phyloP scores from a whole-genome alignment of 2,797 vertebrate genomes.

The Bovichtus variegatus region DNA sequence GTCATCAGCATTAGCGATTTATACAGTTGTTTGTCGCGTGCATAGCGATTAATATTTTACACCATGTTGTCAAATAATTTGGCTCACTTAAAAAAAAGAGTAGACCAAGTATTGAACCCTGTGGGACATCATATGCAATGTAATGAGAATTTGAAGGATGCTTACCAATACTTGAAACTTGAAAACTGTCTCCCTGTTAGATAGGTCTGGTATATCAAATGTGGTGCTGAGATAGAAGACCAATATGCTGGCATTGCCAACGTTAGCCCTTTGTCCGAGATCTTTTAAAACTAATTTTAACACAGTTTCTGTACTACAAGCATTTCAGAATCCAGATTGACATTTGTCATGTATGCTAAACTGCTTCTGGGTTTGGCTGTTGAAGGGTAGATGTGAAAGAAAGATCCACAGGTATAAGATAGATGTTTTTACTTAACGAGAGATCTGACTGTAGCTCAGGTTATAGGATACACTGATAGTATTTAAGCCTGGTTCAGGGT shows the following conservation, averaged over 20 bases:
- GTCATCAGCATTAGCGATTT: not conserved
- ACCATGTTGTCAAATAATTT: not conserved
- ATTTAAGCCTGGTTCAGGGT: not conserved
- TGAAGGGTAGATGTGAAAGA: not conserved
- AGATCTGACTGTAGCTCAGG: not conserved
- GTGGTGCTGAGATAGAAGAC: not conserved
- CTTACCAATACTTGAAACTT: not conserved
- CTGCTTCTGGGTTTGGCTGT: not conserved
- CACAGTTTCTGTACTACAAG: not conserved
- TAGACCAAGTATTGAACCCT: not conserved
- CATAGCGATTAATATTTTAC: not conserved
- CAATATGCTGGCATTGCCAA: not conserved
- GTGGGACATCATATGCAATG: not conserved
- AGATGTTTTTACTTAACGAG: not conserved
- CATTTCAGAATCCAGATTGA: not conserved
- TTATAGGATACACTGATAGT: not conserved
- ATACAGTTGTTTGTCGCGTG: not conserved
- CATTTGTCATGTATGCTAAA: not conserved
- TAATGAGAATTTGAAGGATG: not conserved
- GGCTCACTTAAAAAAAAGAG: not conserved
- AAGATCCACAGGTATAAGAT: not conserved
- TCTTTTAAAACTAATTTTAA: not conserved
- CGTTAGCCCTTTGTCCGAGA: not conserved
- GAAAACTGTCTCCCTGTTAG: not conserved
- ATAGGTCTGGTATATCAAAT: not conserved